These are phyloP conservation scores for Otus sunia DNA, from an alignment of 2,113 vertebrate species.

Conservation along the genomic window DNA sequence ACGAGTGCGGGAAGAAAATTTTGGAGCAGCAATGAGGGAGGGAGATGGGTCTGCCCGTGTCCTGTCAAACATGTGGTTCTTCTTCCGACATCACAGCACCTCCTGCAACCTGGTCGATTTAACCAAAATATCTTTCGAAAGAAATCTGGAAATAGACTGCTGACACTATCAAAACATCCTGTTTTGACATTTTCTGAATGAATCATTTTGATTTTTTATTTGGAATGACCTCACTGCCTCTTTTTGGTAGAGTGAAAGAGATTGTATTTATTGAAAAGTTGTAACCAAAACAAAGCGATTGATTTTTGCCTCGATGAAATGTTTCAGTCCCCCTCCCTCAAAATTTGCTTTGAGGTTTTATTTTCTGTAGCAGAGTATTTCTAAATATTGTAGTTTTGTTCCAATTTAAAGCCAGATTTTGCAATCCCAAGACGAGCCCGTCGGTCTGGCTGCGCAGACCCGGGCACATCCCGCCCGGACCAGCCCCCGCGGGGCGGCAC, in stretches of 20 bases:
- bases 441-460: not conserved
- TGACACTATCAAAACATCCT: constrained; percentile 50
- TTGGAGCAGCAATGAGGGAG: rapidly evolving
- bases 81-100: not conserved
- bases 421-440: not conserved
- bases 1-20: not conserved
- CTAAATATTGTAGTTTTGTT: not conserved
- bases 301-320: not conserved
- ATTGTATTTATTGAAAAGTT: not conserved
- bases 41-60: not conserved
- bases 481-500: not conserved
- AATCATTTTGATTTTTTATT: constrained; percentile 40
- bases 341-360: not conserved
- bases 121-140: constrained; percentile 18
- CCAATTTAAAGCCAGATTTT: not conserved
- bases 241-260: not conserved
- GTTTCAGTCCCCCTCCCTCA: not conserved
- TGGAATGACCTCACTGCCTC: not conserved
- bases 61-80: not conserved
- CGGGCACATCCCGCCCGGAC: not conserved
- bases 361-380: not conserved
- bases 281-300: not conserved
- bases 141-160: constrained; percentile 26
- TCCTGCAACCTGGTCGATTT: not conserved
- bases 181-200: constrained; percentile 65